phyloP scores from a whole-genome alignment of 2,888 invertebrate genomes.

The Dasypogon diadema region DNA sequence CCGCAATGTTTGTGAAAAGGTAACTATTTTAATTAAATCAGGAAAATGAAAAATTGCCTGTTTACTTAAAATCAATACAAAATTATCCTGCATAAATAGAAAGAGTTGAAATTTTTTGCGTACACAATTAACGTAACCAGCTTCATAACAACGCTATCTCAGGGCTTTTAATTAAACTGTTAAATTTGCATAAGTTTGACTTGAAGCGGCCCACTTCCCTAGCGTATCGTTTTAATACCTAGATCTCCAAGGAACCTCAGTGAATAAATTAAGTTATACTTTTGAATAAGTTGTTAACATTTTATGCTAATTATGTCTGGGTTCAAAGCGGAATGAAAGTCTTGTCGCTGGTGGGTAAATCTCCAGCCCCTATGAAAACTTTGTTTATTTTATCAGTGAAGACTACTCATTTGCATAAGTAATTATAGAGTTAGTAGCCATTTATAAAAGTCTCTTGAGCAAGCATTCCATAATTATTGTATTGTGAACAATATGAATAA shows the following conservation, averaged over 20 bases:
- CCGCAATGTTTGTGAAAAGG: too few relatives aligned
- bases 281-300: slow-evolving; percentile 30
- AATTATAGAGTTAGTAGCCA: too few relatives aligned
- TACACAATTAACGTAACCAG: neutral
- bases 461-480: too few relatives aligned
- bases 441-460: too few relatives aligned
- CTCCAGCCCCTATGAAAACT: neutral
- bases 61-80: neutral
- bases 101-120: neutral
- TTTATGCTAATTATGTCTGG: slow-evolving; percentile 17
- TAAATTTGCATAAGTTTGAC: slow-evolving; percentile 30
- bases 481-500: too few relatives aligned
- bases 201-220: neutral
- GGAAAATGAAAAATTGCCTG: too few relatives aligned
- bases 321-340: neutral
- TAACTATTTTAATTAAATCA: too few relatives aligned
- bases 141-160: neutral
- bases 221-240: neutral
- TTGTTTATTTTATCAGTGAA: neutral
- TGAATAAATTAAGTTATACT: slow-evolving; percentile 25
- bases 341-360: neutral
- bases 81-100: neutral
- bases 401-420: neutral
- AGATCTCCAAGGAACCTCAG: neutral
- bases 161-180: slow-evolving; percentile 17